A percentile compares a stretch with the other conserved stretches of the same genome.
These are phyloP conservation scores for Cephus sareptanus DNA, from an alignment of 2,888 invertebrate genomes.

Conservation along the genomic window DNA sequence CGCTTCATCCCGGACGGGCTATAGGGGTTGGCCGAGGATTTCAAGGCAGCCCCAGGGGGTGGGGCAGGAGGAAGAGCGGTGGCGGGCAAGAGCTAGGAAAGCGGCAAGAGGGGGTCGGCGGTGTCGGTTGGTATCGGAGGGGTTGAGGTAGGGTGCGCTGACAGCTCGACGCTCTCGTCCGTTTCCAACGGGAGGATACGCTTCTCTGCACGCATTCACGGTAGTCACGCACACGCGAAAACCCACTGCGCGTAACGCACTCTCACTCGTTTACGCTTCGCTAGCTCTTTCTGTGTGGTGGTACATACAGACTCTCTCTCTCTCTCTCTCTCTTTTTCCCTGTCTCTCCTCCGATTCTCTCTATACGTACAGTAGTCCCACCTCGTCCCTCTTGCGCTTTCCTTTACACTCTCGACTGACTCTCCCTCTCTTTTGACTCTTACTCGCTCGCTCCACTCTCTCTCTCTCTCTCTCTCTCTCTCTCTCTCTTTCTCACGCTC, in stretches of 20 bases:
- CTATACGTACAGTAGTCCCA: background rate
- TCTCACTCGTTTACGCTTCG: constrained; percentile 34
- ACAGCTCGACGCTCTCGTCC: constrained; percentile 64
- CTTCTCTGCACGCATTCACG: constrained; percentile 62
- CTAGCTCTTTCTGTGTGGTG: constrained; percentile 19
- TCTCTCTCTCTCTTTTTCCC: constrained; percentile 2
- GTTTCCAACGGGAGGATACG: constrained; percentile 63
- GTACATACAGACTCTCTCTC: constrained; percentile 11
- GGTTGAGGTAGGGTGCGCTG: constrained; percentile 59
- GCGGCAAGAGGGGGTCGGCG: constrained; percentile 31
- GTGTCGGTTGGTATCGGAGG: constrained; percentile 44
- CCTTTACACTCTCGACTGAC: background rate
- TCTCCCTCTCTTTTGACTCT: constrained; percentile 24
- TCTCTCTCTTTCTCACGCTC: constrained; percentile 29
- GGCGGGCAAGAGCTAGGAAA: background rate
- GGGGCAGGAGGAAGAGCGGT: constrained; percentile 8
- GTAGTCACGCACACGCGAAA: constrained; percentile 27
- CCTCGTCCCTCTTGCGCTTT: background rate
- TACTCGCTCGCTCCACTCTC: constrained; percentile 23
- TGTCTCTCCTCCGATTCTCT: background rate
- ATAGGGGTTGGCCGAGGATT: background rate
- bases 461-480: constrained; percentile 24
- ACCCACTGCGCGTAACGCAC: constrained; percentile 5
- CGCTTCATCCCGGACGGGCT: constrained; percentile 16
- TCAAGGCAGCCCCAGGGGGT: constrained; percentile 1